These are phyloP conservation scores for Selene dorsalis DNA, from an alignment of 2,797 vertebrate species.

Conservation along the genomic window DNA sequence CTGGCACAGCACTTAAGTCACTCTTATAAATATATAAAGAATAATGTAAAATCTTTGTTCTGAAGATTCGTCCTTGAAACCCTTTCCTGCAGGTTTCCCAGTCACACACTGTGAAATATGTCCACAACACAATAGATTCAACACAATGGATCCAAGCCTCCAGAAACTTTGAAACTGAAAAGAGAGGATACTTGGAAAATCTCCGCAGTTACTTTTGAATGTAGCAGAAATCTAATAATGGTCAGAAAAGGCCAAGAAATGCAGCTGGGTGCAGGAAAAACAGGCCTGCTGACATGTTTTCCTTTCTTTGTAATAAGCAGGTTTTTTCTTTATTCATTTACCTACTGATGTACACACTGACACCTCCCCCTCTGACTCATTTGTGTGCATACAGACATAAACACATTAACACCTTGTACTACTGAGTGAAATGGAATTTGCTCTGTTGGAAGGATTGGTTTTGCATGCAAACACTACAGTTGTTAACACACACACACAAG, in stretches of 20 bases:
- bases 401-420: not conserved
- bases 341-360: not conserved
- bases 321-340: slow-evolving; percentile 34
- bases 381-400: not conserved
- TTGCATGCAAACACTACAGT: slow-evolving; percentile 23
- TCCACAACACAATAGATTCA: slow-evolving; percentile 23
- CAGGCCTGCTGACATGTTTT: slow-evolving; percentile 53
- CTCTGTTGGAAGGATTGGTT: not conserved
- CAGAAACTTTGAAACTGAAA: slow-evolving; percentile 36
- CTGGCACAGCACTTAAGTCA: not conserved
- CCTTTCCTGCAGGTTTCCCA: not conserved
- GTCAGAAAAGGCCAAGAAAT: slow-evolving; percentile 48
- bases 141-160: slow-evolving; percentile 44
- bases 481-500: not conserved
- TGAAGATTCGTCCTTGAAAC: not conserved
- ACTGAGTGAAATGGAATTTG: slow-evolving; percentile 17
- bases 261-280: slow-evolving; percentile 48
- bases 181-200: slow-evolving; percentile 40
- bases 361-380: not conserved
- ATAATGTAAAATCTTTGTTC: not conserved
- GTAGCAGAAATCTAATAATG: slow-evolving; percentile 61
- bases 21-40: not conserved
- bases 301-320: slow-evolving; percentile 60
- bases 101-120: not conserved
- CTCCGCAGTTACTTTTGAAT: slow-evolving; percentile 43